Percentiles rank a stretch among this genome's conserved stretches.
phyloP scores from a whole-genome alignment of 2,113 vertebrate species.

The Progne subis region DNA sequence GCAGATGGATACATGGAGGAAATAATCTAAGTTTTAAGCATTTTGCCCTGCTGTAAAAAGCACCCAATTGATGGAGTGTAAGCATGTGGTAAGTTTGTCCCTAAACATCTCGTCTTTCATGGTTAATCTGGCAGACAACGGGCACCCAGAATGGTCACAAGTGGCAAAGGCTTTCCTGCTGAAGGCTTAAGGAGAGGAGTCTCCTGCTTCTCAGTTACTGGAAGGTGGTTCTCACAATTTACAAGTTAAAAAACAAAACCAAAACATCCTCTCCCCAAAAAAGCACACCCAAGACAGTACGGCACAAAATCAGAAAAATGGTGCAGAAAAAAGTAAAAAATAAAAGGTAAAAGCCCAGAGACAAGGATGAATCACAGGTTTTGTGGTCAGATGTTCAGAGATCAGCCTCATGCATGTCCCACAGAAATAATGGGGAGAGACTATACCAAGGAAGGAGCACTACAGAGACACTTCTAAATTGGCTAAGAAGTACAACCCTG shows the following conservation, averaged over 20 bases:
- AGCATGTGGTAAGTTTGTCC: background rate
- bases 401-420: background rate
- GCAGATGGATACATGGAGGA: background rate
- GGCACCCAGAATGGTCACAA: background rate
- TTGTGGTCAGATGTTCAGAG: background rate
- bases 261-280: fast-evolving
- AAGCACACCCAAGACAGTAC: background rate
- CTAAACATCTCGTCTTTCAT: background rate
- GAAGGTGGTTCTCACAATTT: background rate
- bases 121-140: background rate
- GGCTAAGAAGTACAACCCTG: background rate
- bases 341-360: background rate
- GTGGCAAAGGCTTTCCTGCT: background rate
- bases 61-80: background rate
- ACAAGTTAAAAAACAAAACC: background rate
- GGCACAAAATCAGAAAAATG: background rate
- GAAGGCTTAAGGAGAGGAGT: background rate
- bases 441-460: background rate
- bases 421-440: background rate
- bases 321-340: background rate
- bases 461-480: background rate
- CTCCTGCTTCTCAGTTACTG: background rate
- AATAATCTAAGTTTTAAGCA: background rate
- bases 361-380: background rate
- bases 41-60: background rate